Evolutionary conservation across 1,140 invertebrate genomes (phyloP).

Genomic region (Apis laboriosa): DNA sequence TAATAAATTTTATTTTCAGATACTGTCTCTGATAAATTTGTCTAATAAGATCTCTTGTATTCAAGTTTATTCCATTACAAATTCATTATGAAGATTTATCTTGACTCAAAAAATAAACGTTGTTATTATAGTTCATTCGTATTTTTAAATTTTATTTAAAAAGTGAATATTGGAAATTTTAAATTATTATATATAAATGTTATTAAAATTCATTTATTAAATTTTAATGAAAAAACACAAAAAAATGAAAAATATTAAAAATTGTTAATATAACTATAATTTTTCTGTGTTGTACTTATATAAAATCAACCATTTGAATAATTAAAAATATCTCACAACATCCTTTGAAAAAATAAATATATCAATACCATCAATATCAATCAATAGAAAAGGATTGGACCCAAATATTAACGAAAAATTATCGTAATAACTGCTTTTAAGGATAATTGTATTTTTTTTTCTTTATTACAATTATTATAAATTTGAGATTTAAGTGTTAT

Average conservation of each 20-base stretch:
- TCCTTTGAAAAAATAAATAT: constrained; percentile 47
- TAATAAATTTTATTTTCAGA: not conserved
- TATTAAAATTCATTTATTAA: too few relatives aligned
- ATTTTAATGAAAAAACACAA: too few relatives aligned
- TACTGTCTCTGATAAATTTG: not conserved
- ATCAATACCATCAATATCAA: constrained; percentile 40
- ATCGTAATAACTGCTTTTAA: constrained; percentile 45
- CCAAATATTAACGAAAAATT: constrained; percentile 51
- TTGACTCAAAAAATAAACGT: not conserved
- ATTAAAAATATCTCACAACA: not conserved
- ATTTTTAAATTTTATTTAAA: too few relatives aligned
- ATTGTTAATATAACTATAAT: too few relatives aligned
- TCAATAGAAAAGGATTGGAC: constrained; percentile 48
- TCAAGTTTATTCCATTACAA: not conserved
- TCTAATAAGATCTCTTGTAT: not conserved
- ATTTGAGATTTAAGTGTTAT: too few relatives aligned
- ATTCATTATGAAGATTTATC: not conserved
- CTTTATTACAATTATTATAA: too few relatives aligned
- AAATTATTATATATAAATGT: too few relatives aligned
- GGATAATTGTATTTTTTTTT: not conserved
- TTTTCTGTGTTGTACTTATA: too few relatives aligned
- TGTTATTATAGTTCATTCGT: too few relatives aligned
- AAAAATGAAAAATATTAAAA: too few relatives aligned
- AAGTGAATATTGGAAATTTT: too few relatives aligned
- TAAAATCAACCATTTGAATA: too few relatives aligned